Percentiles rank a stretch among this genome's conserved stretches.
These are phyloP conservation scores for Macroteleia sp. DNA, from an alignment of 2,888 invertebrate genomes.

Conservation along the genomic window DNA sequence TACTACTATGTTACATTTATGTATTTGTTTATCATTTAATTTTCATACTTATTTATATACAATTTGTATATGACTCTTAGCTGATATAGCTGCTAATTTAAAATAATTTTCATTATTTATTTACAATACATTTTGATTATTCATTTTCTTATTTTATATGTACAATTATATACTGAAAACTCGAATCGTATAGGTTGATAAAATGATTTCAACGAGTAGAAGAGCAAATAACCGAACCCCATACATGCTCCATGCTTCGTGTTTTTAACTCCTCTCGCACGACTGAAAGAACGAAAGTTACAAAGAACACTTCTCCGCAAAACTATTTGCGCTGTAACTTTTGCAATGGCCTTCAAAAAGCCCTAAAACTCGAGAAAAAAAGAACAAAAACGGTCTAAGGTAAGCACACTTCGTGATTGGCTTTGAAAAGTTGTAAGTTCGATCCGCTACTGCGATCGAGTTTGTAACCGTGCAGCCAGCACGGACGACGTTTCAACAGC, in stretches of 20 bases:
- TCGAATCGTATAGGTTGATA: too few relatives aligned
- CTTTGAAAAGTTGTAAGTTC: constrained; percentile 48
- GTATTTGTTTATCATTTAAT: too few relatives aligned
- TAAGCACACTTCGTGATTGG: constrained; percentile 38
- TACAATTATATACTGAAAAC: too few relatives aligned
- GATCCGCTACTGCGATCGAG: constrained; percentile 12
- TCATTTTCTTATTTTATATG: too few relatives aligned
- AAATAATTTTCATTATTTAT: too few relatives aligned
- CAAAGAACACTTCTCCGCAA: background rate
- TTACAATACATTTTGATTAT: too few relatives aligned
- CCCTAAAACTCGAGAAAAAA: constrained; percentile 33
- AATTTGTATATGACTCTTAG: too few relatives aligned
- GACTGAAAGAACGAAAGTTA: constrained; percentile 7
- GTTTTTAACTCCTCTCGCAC: constrained; percentile 25
- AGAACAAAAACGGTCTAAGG: background rate
- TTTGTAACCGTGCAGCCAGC: constrained; percentile 12
- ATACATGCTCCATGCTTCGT: constrained; percentile 12
- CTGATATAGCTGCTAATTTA: too few relatives aligned
- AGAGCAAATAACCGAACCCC: constrained; percentile 8
- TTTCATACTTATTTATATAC: too few relatives aligned
- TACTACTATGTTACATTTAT: too few relatives aligned
- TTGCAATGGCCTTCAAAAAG: constrained; percentile 44
- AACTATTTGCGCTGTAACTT: constrained; percentile 44
- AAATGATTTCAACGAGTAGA: constrained; percentile 13
- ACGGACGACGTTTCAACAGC: background rate